Evolutionary conservation across 2,888 invertebrate genomes (phyloP), one percentile per base, ranked within the genome.

Genomic region (Mythimna albipuncta): DNA sequence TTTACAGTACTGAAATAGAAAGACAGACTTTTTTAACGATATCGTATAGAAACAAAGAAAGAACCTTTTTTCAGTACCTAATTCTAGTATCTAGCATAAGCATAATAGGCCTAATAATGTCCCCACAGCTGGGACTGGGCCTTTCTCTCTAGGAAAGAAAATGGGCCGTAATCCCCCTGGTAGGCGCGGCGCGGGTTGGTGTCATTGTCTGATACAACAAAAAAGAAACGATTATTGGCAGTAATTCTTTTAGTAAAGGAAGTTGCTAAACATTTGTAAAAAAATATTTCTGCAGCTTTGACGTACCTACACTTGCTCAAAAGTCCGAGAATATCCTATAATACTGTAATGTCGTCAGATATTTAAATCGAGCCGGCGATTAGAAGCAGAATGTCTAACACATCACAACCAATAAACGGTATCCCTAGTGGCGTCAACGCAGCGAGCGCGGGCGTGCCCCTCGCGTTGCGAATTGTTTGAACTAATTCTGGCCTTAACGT

Each of bases 381-480:
- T 55, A 63, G 67, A 58, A 57, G 35, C 55, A 52, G 26, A 82
- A 66, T 67, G 64, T 67, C 64, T 73, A 75, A 72, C 58, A 78
- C 66, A 62, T 75, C 57, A 74, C 65, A 55, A 81, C 77, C 71
- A 79, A 76, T 77, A 83, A 72, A 77, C 82, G 75, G 72, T 69
- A 75, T 75, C 75, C 79, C 77, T 79, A 73, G 73, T 70, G 58
- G 67, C 64, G 72, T 65, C 58, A 66, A 77, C 81, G 75, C 77
- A 57, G 86, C 77, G 52, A 79, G 83, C 87, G 74, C 82, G 86
- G 52, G 83, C 87, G 72, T 82, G 86, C 88, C 86, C 86, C 88
- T 91, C 89, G 87, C 85, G 88, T 89, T 89, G 91, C 91, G 87
- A 92, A 92, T 92, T 90, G 89, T 89, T 90, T 88, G 84, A 88